Evolutionary conservation across 2,888 invertebrate species (phyloP).

Genomic region (Tillus elongatus): DNA sequence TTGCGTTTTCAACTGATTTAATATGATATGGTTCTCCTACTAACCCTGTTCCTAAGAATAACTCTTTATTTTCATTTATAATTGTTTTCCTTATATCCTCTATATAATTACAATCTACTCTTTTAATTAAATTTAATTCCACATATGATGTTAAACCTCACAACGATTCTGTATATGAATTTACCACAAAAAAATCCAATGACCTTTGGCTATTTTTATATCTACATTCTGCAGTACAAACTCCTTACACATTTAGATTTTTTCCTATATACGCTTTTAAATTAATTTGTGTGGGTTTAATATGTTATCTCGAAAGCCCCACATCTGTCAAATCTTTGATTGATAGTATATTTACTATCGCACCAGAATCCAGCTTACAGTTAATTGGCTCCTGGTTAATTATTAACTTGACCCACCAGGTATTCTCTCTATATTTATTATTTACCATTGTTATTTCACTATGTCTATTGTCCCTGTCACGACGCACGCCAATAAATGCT

Average conservation of each 20-base stretch:
- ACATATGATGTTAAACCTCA: background rate
- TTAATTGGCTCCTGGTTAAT: no score
- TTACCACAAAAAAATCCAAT: constrained; percentile 1
- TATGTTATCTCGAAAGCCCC: background rate
- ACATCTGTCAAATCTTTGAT: background rate
- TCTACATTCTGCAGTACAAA: background rate
- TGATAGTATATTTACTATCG: background rate
- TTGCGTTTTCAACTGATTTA: background rate
- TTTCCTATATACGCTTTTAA: constrained; percentile 1
- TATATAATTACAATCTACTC: background rate
- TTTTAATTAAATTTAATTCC: background rate
- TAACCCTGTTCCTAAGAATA: constrained; percentile 8
- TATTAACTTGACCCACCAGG: no score
- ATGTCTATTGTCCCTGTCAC: no score
- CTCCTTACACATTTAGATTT: constrained; percentile 1
- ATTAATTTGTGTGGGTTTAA: background rate
- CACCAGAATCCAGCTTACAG: background rate
- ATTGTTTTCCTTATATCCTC: background rate
- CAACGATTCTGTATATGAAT: background rate
- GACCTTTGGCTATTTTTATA: background rate
- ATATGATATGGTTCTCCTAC: constrained; percentile 6
- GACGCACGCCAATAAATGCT: no score
- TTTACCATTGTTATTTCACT: no score
- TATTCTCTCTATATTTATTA: no score
- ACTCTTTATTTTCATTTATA: constrained; percentile 6